Base-by-base conservation (phyloP, 1,140 invertebrate genomes). In the Drosophila truncata region DNA sequence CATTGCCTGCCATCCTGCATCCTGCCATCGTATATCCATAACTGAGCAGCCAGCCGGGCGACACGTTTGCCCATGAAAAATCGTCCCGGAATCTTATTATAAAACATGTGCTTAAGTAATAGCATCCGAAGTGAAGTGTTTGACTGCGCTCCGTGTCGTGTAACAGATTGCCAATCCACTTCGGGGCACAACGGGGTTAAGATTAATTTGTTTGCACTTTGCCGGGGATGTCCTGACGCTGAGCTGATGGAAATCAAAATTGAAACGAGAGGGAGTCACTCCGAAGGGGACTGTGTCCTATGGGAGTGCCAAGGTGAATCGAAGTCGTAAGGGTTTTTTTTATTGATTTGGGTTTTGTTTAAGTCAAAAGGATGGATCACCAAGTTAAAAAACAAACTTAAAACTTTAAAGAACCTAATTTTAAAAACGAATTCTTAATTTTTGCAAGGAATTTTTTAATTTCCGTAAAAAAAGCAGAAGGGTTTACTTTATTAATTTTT, bases 31-130 rank as follows among this genome's bases (percentile, higher is more conserved):
- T 29, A n/a, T 41, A 77, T 59, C 62, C 74, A 77, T 74, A 76
- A 75, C 72, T 64, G 71, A 60, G 33, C 46, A 61, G 55, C 75
- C 46, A 62, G 49, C 50, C 41, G 37, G 65, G 57, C 75, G 75
- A 78, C 76, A 78, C 75, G 74, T 78, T 78, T 54, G 74, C 63
- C 75, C 55, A 78, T 78, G 74, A 78, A 78, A 78, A 78, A 78
- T 78, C 74, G 74, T 78, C 67, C 49, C 44, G 50, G 49, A 61
- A 54, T 78, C 74, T 55, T 77, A 61, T 78, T 78, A 78, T 69
- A 78, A 78, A 78, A 78, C 74, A 78, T 78, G 72, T 77, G 74
- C 74, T 77, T 77, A 77, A 77, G 63, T 78, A 78, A 78, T 78
- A 69, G 74, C 74, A 69, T 47, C 50, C 41, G 63, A 77, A 61